Evolutionary conservation across 1,140 invertebrate species (phyloP), one percentile per base, ranked within the genome.

Genomic region (Muscidifurax raptorellus): DNA sequence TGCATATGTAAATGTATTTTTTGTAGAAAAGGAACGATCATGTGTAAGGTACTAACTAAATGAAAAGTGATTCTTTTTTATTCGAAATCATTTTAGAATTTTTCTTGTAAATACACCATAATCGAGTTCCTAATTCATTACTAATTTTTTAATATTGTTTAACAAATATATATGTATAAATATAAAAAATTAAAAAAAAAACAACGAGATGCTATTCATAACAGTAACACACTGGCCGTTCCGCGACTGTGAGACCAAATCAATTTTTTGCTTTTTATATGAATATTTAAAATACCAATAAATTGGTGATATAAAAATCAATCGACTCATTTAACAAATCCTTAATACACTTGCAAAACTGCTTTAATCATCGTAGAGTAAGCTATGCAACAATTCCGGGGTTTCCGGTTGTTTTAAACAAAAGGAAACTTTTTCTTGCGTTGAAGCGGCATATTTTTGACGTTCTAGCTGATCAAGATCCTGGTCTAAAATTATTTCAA

Each of bases 321-420:
- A n/a, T 75, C 59, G 77, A 32, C 15, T 76, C 71, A 40, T 85
- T 77, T 77, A 82, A 77, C 82, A 69, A 40, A 69, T 27, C 47
- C 18, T 36, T 59, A 18, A 75, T 47, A 52, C 7, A 30, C 12
- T 78, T 27, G 25, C 32, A 28, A 32, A 84, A 64, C 15, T 69
- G 47, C 64, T 27, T 89, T 79, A 91, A 84, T 91, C 90, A 82
- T 91, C 90, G 67, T 92, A 92, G n/a, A 92, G 76, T 52, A 92
- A 89, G 83, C 90, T 91, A 64, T 91, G 90, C 30, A 92, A 79
- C 22, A 92, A 84, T 88, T 91, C 91, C 10, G 91, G 90, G n/a
- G 90, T 92, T 67, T 91, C 91, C 9, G 91, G 91, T 86, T 92
- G 90, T 82, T 92, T 92, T 44, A 91, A 83, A 78, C 91, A 92